Conservation (phyloP, 1,140 invertebrate genomes). For the Drosophila sp. region DNA sequence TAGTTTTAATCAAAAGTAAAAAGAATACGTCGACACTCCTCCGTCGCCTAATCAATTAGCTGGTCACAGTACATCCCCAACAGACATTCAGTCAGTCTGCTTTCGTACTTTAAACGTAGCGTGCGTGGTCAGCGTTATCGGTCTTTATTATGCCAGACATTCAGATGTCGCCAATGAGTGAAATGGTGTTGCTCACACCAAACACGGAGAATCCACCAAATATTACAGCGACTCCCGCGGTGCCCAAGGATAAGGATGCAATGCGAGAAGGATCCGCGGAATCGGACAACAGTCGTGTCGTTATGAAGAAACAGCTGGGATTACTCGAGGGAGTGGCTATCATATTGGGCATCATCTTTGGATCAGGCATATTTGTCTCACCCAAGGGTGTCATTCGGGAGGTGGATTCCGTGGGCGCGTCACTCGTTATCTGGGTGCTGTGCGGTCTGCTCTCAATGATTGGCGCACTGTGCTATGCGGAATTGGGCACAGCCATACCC, state of each 20-base stretch:
- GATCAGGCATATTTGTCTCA: constrained; percentile 97
- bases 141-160: constrained; percentile 55
- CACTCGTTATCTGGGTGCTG: constrained; percentile 94
- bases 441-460: constrained; percentile 95
- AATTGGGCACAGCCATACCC: constrained; percentile 93
- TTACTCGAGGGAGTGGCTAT: constrained; percentile 94
- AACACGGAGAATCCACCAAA: constrained; percentile 58
- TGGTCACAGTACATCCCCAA: constrained; percentile 51
- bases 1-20: constrained; percentile 38
- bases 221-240: not conserved
- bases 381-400: constrained; percentile 96
- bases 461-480: constrained; percentile 97
- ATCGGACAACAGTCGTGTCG: constrained; percentile 85
- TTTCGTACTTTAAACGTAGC: constrained; percentile 54
- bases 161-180: constrained; percentile 80
- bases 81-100: constrained; percentile 43
- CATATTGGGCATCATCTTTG: constrained; percentile 95
- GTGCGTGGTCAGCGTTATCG: constrained; percentile 47
- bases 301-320: constrained; percentile 92
- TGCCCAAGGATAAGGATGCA: constrained; percentile 13
- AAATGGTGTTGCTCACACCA: constrained; percentile 81
- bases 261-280: constrained; percentile 72
- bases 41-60: constrained; percentile 69
- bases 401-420: constrained; percentile 94
- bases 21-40: constrained; percentile 35